phyloP scores from a whole-genome alignment of 2,113 vertebrate species.

The Catharus minimus region DNA sequence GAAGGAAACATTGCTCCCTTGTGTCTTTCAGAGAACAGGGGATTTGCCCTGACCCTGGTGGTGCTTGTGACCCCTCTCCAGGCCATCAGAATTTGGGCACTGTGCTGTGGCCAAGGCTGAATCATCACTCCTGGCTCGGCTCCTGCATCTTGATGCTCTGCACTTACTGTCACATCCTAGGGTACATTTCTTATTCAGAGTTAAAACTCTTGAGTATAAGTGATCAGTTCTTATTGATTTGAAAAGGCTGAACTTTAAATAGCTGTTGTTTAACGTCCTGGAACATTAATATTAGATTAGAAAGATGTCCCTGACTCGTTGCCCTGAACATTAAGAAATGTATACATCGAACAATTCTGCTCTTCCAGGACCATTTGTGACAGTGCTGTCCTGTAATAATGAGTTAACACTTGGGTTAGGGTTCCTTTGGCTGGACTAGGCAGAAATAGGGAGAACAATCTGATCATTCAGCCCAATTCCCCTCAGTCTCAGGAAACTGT shows the following conservation, averaged over 20 bases:
- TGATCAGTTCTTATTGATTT: slow-evolving; percentile 49
- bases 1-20: neutral
- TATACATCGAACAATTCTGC: neutral
- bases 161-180: neutral
- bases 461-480: neutral
- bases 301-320: neutral
- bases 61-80: neutral
- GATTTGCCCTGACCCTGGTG: neutral
- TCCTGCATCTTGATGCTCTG: neutral
- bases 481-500: neutral
- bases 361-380: neutral
- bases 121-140: neutral
- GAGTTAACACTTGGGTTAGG: neutral
- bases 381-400: neutral
- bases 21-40: neutral
- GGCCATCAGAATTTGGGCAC: neutral
- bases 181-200: neutral
- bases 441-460: neutral
- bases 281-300: slow-evolving; percentile 44
- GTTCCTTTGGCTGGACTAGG: neutral
- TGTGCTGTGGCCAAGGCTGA: neutral
- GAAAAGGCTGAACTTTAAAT: slow-evolving; percentile 48
- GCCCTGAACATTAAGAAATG: neutral
- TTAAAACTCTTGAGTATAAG: slow-evolving; percentile 26
- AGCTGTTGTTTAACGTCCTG: slow-evolving; percentile 7